These are phyloP conservation scores for Heliconius cydno DNA, from an alignment of 2,888 invertebrate genomes.

Conservation along the genomic window DNA sequence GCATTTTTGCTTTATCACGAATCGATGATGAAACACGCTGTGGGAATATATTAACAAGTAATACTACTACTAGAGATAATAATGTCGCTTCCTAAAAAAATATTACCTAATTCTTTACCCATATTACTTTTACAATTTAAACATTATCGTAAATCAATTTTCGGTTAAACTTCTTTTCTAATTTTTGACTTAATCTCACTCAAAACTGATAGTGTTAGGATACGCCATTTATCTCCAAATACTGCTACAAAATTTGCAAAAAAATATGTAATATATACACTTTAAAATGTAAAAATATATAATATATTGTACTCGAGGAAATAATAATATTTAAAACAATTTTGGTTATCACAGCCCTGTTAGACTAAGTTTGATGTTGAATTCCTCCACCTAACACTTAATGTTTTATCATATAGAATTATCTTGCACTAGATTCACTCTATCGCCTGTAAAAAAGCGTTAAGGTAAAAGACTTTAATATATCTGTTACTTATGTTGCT, in stretches of 20 bases:
- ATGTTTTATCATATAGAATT: no score
- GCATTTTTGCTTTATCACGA: conserved; percentile 16
- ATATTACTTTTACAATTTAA: neutral
- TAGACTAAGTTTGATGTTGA: no score
- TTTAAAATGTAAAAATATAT: no score
- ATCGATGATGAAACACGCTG: conserved; percentile 4
- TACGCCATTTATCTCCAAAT: neutral
- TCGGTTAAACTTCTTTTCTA: neutral
- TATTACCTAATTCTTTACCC: neutral
- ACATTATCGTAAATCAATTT: neutral
- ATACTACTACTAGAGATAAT: neutral
- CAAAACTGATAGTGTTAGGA: neutral
- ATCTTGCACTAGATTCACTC: no score
- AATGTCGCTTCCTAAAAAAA: neutral
- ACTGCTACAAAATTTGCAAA: no score
- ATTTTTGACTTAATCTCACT: neutral
- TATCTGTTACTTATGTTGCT: neutral
- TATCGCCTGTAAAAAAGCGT: no score
- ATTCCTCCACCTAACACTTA: no score
- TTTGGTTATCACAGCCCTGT: neutral
- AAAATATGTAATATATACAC: no score
- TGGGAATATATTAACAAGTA: neutral
- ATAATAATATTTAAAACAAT: neutral
- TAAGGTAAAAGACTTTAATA: no score
- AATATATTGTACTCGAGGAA: neutral